Conservation (phyloP, 2,113 vertebrate genomes). For the Ictalurus furcatus region DNA sequence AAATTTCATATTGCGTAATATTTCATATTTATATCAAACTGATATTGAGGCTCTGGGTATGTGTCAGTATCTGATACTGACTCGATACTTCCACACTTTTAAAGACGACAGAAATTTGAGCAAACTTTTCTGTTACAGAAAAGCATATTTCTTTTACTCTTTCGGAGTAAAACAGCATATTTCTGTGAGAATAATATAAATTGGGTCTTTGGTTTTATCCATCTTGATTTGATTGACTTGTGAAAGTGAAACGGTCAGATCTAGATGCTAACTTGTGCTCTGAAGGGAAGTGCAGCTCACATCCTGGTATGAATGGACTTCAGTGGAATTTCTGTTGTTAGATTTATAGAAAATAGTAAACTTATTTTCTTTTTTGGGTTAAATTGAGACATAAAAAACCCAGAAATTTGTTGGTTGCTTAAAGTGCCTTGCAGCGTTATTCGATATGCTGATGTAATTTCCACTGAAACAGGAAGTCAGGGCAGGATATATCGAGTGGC, state of each 20-base stretch:
- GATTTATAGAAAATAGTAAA: background rate
- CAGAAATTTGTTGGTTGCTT: background rate
- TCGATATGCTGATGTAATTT: too few species aligned
- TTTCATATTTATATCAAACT: background rate
- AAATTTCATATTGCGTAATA: slow-evolving; percentile 11
- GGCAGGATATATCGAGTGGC: too few species aligned
- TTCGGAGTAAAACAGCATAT: background rate
- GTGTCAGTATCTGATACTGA: too few species aligned
- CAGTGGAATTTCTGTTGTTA: background rate
- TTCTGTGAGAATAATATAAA: background rate
- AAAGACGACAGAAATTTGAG: background rate
- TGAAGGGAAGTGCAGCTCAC: background rate
- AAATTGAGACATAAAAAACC: background rate
- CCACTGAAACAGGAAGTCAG: too few species aligned
- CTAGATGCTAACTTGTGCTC: background rate
- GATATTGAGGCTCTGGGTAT: background rate
- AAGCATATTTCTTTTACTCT: too few species aligned
- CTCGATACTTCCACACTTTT: background rate
- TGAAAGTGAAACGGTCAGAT: background rate
- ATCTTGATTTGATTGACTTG: background rate
- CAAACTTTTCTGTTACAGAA: background rate
- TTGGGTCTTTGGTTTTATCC: background rate
- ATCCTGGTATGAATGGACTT: background rate
- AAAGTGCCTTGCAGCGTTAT: too few species aligned
- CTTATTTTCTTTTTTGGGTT: background rate